phyloP scores from a whole-genome alignment of 2,888 invertebrate genomes.

The Drosophila melanosoma region DNA sequence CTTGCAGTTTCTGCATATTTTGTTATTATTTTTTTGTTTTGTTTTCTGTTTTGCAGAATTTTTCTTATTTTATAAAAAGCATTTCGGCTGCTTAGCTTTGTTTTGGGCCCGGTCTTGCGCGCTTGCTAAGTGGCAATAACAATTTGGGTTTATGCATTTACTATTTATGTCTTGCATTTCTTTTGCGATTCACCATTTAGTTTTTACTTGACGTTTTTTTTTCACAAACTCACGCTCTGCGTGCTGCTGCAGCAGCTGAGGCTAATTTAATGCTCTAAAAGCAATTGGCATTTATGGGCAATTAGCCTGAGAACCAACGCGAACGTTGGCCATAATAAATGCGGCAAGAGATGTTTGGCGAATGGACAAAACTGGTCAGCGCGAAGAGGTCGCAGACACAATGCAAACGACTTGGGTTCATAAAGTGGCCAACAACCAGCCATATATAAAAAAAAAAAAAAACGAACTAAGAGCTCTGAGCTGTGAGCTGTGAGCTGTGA shows the following conservation, averaged over 20 bases:
- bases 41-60: neutral
- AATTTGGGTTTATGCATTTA: slow-evolving; percentile 67
- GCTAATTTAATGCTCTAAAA: slow-evolving; percentile 51
- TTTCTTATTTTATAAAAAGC: slow-evolving; percentile 27
- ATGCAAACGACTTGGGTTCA: slow-evolving; percentile 58
- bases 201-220: slow-evolving; percentile 10
- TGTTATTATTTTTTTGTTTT: slow-evolving; percentile 20
- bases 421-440: slow-evolving; percentile 40
- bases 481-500: slow-evolving; percentile 3
- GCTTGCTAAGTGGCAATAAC: slow-evolving; percentile 71
- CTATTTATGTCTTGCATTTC: slow-evolving; percentile 52
- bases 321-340: slow-evolving; percentile 44
- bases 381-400: slow-evolving; percentile 36
- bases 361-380: slow-evolving; percentile 43
- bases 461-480: slow-evolving; percentile 9
- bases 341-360: slow-evolving; percentile 17
- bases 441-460: slow-evolving; percentile 24
- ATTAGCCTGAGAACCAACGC: slow-evolving; percentile 50
- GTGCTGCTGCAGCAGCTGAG: slow-evolving; percentile 8
- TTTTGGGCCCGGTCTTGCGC: slow-evolving; percentile 30
- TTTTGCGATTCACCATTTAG: neutral
- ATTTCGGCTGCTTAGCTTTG: slow-evolving; percentile 35
- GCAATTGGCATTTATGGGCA: slow-evolving; percentile 54
- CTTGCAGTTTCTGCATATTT: slow-evolving; percentile 50
- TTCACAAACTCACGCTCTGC: slow-evolving; percentile 21